Conservation (phyloP, 2,113 vertebrate species). For the Leptobrachium leishanense region DNA sequence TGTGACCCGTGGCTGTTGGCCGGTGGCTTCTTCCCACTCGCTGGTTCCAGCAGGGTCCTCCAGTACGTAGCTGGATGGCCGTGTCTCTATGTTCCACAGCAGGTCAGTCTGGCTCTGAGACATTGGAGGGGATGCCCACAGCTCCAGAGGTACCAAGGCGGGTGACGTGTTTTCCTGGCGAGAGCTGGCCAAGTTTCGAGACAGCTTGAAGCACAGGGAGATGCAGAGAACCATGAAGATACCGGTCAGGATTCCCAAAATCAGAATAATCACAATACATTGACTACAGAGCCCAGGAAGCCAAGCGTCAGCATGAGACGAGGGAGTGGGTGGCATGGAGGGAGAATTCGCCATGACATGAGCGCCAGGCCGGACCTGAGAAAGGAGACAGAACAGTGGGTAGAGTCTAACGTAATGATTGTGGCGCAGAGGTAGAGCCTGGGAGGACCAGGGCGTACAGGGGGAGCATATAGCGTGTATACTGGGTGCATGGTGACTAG, state of each 20-base stretch:
- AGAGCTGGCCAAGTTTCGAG: background rate
- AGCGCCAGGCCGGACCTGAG: background rate
- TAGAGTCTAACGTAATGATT: background rate
- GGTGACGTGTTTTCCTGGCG: background rate
- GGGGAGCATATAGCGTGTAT: too few relatives aligned
- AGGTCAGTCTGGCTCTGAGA: conserved; percentile 29
- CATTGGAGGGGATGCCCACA: conserved; percentile 43
- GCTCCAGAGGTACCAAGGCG: background rate
- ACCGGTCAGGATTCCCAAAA: conserved; percentile 17
- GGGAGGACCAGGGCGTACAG: background rate
- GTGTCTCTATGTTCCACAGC: background rate
- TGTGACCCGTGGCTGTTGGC: conserved; percentile 41
- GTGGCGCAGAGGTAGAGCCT: background rate
- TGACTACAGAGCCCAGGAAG: background rate
- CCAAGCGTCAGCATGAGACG: background rate
- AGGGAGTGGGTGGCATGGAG: background rate
- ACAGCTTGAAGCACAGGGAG: conserved; percentile 32
- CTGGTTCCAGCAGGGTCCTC: background rate
- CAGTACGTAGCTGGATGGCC: background rate
- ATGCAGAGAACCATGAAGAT: conserved; percentile 44
- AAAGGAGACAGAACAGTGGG: background rate
- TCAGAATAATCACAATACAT: conserved; percentile 34
- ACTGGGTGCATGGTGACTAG: too few relatives aligned
- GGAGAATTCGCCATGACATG: conserved; percentile 14
- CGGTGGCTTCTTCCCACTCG: background rate